Percentiles rank a stretch among this genome's conserved stretches.
phyloP scores from a whole-genome alignment of 1,140 invertebrate genomes.

The Dicyema japonicum region DNA sequence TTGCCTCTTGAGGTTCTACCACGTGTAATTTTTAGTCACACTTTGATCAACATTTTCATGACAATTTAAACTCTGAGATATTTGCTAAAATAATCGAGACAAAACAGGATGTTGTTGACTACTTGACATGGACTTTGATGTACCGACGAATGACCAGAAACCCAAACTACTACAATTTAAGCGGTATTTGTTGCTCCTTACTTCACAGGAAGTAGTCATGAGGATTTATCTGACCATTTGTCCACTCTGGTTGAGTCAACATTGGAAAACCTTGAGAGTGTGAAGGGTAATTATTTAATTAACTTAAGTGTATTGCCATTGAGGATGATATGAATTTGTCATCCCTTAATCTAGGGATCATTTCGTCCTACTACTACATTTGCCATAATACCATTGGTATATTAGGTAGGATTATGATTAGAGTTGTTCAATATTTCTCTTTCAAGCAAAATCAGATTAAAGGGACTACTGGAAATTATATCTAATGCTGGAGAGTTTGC shows the following conservation, averaged over 20 bases:
- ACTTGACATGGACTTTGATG: constrained; percentile 92
- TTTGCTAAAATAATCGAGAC: constrained; percentile 98
- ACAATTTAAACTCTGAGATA: constrained; percentile 97
- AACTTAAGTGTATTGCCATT: constrained; percentile 46
- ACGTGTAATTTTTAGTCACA: constrained; percentile 31
- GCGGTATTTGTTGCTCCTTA: constrained; percentile 18
- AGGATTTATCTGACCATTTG: constrained; percentile 79
- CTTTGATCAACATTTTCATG: constrained; percentile 72
- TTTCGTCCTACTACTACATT: constrained; percentile 96
- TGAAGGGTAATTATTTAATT: constrained; percentile 27
- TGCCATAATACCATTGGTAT: constrained; percentile 86
- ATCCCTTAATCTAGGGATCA: constrained; percentile 90
- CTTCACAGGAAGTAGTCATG: constrained; percentile 45
- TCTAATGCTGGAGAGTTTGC: constrained; percentile 84
- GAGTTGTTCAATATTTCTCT: constrained; percentile 82
- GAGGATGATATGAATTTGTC: constrained; percentile 87
- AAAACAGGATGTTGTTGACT: constrained; percentile 96
- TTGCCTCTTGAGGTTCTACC: constrained; percentile 48
- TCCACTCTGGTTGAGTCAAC: constrained; percentile 90
- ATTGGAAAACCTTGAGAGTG: constrained; percentile 65
- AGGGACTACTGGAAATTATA: constrained; percentile 80
- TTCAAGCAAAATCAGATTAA: constrained; percentile 79
- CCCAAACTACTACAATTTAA: constrained; percentile 93
- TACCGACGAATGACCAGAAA: constrained; percentile 85
- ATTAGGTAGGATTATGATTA: constrained; percentile 24